These are phyloP conservation scores for Falco cherrug DNA, from an alignment of 2,797 vertebrate genomes.

Conservation along the genomic window DNA sequence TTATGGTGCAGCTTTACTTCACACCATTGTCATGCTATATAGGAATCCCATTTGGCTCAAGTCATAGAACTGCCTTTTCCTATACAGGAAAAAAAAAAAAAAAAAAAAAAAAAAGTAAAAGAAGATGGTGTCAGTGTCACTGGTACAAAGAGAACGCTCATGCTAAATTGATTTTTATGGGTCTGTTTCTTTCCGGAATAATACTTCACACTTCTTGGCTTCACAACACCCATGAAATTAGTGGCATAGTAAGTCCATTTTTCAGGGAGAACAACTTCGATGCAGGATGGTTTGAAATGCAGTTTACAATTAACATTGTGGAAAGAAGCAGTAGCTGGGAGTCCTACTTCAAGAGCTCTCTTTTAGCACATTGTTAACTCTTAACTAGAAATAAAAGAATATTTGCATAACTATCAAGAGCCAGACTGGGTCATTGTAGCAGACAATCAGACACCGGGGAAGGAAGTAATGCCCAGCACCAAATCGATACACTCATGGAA, in stretches of 20 bases:
- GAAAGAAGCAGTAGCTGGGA: background rate
- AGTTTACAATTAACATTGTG: background rate
- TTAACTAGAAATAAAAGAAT: background rate
- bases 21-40: background rate
- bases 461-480: background rate
- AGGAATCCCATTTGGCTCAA: background rate
- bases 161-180: slow-evolving; percentile 29
- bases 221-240: slow-evolving; percentile 40
- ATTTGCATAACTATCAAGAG: background rate
- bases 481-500: background rate
- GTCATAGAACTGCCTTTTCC: background rate
- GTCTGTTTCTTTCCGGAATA: slow-evolving; percentile 1
- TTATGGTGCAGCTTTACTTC: background rate
- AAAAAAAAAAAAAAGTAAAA: background rate
- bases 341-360: background rate
- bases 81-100: no score
- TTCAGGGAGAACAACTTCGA: background rate
- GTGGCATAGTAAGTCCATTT: background rate
- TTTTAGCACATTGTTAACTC: slow-evolving; percentile 4
- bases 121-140: background rate
- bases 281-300: background rate
- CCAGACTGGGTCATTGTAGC: background rate
- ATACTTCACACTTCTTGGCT: slow-evolving; percentile 14
- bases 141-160: background rate
- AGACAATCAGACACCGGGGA: background rate